Percentiles rank a stretch among this genome's conserved stretches.
Conservation (phyloP, 2,797 vertebrate genomes). For the Falco biarmicus region DNA sequence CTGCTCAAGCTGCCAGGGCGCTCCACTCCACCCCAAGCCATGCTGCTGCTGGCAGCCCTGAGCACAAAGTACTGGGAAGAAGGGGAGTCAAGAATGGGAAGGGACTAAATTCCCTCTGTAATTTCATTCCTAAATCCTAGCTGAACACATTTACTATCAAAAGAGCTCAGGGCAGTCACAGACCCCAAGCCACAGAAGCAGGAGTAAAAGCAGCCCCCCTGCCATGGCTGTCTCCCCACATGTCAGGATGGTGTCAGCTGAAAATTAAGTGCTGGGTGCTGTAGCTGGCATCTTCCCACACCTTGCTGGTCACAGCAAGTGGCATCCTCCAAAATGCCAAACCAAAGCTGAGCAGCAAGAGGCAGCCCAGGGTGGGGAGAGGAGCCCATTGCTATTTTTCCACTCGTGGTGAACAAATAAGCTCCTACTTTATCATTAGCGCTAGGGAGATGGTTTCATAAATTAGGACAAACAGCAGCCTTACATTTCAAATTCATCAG, state of each 20-base stretch:
- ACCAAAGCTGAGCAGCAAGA: neutral
- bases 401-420: neutral
- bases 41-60: neutral
- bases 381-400: neutral
- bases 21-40: neutral
- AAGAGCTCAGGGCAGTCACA: neutral
- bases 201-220: neutral
- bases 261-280: neutral
- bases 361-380: neutral
- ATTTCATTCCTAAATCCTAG: neutral
- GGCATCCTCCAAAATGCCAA: neutral
- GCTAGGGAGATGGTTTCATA: neutral
- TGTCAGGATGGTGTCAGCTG: neutral
- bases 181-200: neutral
- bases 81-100: neutral
- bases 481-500: neutral
- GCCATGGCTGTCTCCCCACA: neutral
- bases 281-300: rapidly evolving
- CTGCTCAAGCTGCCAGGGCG: neutral
- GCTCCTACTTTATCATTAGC: neutral
- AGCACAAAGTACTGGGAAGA: neutral
- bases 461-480: neutral
- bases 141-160: neutral
- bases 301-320: neutral
- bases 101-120: neutral